Evolutionary conservation across 2,888 invertebrate genomes (phyloP), one percentile per base, ranked within the genome.

Genomic region (Thera obeliscata): DNA sequence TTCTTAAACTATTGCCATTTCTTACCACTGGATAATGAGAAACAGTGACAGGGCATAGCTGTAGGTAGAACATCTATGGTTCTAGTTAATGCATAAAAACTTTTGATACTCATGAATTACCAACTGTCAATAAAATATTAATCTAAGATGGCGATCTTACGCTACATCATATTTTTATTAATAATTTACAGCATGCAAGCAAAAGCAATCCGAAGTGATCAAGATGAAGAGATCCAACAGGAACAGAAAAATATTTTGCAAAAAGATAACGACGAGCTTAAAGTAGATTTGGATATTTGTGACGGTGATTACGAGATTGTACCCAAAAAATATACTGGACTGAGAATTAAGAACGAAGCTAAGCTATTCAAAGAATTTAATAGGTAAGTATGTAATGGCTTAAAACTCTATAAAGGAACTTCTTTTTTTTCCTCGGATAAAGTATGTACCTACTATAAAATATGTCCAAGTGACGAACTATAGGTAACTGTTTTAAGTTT

Each of bases 261-360:
- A 55, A 81, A 77, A 68, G 79, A 82, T 64, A 79, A 74, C 66
- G 76, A 71, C 4, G 80, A 82, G 65, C 84, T 83, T 61, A 82
- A 77, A 61, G 79, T 87, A 33, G 81, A 87, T 57, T 76, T 84
- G 58, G 62, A 72, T 0, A 69, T 87, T 22, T 67, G 69, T 9
- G 79, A 84, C 0, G 78, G 81, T 0, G 86, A 88, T 68, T 85
- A 83, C 65, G 84, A 85, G 61, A 79, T 83, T 79, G 75, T 83
- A 8, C 61, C 71, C 52, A 68, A 66, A 63, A 63, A 76, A 2
- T 66, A 78, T 38, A 46, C 75, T n/a, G 72, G 71, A 41, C 62
- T 74, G 41, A 67, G 56, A 22, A 67, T 77, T 60, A 70, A 74
- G 22, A 61, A 73, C 66, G 73, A 76, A 36, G 67, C 65, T n/a